A percentile compares a stretch with the other conserved stretches of the same genome.
Conservation (phyloP, 2,888 invertebrate species). For the Hecatera dysodea region DNA sequence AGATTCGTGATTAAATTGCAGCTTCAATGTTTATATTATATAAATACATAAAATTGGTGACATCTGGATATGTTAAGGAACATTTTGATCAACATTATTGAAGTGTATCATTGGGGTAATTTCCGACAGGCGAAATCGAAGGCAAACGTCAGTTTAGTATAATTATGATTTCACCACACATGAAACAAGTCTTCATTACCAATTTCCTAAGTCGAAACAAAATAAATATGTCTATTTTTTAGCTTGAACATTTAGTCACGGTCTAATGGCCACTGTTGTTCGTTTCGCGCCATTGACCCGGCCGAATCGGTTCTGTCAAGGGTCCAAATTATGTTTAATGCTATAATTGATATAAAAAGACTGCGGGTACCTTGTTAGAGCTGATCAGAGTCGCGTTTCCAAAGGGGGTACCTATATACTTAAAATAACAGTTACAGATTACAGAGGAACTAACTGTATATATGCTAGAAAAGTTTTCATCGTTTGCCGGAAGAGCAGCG, state of each 20-base stretch:
- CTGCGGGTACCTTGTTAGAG: slow-evolving; percentile 52
- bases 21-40: background rate
- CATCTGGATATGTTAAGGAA: too few species aligned
- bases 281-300: slow-evolving; percentile 63
- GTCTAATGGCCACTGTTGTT: slow-evolving; percentile 66
- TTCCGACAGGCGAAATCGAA: too few species aligned
- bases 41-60: background rate
- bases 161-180: slow-evolving; percentile 7
- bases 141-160: background rate
- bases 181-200: background rate
- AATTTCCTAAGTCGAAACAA: slow-evolving; percentile 25
- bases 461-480: too few species aligned
- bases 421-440: background rate
- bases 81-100: too few species aligned
- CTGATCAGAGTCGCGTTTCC: slow-evolving; percentile 8
- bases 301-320: slow-evolving; percentile 49
- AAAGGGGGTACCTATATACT: slow-evolving; percentile 11
- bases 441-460: too few species aligned
- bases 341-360: slow-evolving; percentile 65
- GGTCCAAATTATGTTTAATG: slow-evolving; percentile 66
- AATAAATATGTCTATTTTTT: slow-evolving; percentile 54
- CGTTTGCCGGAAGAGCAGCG: background rate
- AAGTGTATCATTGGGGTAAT: too few species aligned
- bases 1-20: background rate
- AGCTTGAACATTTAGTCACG: slow-evolving; percentile 54